Evolutionary conservation across 2,888 invertebrate species (phyloP), one percentile per base, ranked within the genome.

Genomic region (Hydrotaea cyrtoneurina): DNA sequence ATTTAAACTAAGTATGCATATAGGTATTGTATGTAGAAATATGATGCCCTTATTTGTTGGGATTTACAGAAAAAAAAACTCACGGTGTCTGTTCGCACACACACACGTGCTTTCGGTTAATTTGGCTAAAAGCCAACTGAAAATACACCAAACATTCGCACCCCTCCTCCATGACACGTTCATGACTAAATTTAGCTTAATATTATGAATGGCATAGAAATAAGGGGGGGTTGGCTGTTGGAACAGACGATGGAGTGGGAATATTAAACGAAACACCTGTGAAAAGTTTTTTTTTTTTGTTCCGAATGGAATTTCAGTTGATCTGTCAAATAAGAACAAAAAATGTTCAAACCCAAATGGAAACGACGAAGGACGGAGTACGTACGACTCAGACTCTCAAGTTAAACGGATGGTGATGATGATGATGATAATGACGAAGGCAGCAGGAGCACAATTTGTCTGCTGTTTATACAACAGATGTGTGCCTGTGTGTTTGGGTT

Each of bases 51-150:
- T 46, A 80, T 80, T 75, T 69, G 39, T 75, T 21, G 66, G n/a
- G 69, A 79, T 79, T 66, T 10, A 50, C 50, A 21, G n/a, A n/a
- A 64, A 64, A 15, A 66, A 36, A 21, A 46, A 76, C 36, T n/a
- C 39, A 26, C n/a, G 13, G n/a, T 7, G 15, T 50, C n/a, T n/a
- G 46, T 26, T 26, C 26, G 15, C 26, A 59, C 10, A 23, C 10
- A 36, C 57, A 31, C 81, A 82, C 78, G 62, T 74, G 78, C 11
- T 78, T 69, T 66, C 64, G 26, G 31, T 31, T 19, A 78, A 62
- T 62, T 78, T 82, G 82, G 78, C 74, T 43, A 17, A 75, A 53
- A 75, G 82, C 78, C 82, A 82, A 74, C 57, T 69, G 64, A 55
- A 64, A 76, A 26, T 59, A 59, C 23, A 15, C 26, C 23, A 55